phyloP scores from a whole-genome alignment of 1,140 invertebrate species.

The Sesamia nonagrioides region DNA sequence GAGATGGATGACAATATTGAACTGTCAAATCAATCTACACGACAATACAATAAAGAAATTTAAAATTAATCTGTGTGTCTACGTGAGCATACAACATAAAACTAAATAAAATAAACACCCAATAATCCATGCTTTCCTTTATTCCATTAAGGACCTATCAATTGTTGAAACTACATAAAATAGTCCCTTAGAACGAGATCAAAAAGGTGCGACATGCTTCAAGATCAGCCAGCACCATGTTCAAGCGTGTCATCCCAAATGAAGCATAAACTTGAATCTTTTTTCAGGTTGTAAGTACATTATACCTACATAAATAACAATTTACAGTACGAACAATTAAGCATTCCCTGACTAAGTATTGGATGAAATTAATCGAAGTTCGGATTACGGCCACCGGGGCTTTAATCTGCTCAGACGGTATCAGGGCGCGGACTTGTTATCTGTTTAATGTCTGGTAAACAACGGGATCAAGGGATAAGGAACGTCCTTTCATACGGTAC shows the following conservation, averaged over 20 bases:
- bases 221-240: constrained; percentile 24
- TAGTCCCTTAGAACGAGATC: neutral
- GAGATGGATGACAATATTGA: too few relatives aligned
- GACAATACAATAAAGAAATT: too few relatives aligned
- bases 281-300: constrained; percentile 29
- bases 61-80: too few relatives aligned
- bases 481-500: constrained; percentile 82
- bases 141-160: too few relatives aligned
- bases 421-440: constrained; percentile 86
- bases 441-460: constrained; percentile 89
- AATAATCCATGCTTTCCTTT: too few relatives aligned
- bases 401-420: constrained; percentile 84
- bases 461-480: constrained; percentile 87
- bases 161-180: constrained; percentile 1
- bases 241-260: neutral
- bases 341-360: constrained; percentile 78
- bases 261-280: constrained; percentile 8
- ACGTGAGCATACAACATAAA: too few relatives aligned
- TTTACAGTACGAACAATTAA: constrained; percentile 62
- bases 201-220: neutral
- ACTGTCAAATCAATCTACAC: too few relatives aligned
- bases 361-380: constrained; percentile 87
- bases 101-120: too few relatives aligned
- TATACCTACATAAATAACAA: constrained; percentile 55
- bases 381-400: constrained; percentile 81